A percentile compares a stretch with the other conserved stretches of the same genome.
Conservation (phyloP, 2,888 invertebrate genomes). For the Pemphredon lugubris region DNA sequence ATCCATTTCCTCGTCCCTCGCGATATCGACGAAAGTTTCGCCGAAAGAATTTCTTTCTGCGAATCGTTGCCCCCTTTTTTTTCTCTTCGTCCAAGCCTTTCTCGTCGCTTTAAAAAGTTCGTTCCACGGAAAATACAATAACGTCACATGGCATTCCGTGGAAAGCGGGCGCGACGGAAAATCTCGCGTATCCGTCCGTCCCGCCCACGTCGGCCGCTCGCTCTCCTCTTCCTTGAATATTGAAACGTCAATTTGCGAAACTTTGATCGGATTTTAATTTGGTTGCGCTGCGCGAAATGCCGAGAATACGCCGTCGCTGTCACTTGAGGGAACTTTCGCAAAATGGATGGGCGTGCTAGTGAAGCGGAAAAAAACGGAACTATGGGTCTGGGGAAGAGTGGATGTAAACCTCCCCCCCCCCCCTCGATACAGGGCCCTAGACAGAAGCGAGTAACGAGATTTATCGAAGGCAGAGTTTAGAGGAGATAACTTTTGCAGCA, state of each 20-base stretch:
- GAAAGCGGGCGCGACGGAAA: constrained; percentile 38
- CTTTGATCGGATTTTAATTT: constrained; percentile 79
- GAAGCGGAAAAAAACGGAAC: constrained; percentile 19
- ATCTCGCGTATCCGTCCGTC: constrained; percentile 33
- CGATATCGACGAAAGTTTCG: constrained; percentile 14
- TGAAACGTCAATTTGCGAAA: constrained; percentile 76
- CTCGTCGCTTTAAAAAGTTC: constrained; percentile 21
- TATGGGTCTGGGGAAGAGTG: constrained; percentile 37
- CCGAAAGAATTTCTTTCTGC: not conserved
- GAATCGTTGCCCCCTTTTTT: constrained; percentile 15
- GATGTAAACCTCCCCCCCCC: no score
- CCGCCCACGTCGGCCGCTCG: no score
- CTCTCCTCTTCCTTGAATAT: constrained; percentile 59
- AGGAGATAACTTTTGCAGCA: constrained; percentile 57
- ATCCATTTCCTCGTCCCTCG: not conserved
- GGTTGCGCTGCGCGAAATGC: constrained; percentile 52
- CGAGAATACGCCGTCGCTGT: constrained; percentile 44
- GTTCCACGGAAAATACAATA: constrained; percentile 63
- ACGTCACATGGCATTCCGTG: constrained; percentile 44
- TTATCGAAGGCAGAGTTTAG: constrained; percentile 62
- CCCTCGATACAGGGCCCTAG: constrained; percentile 44
- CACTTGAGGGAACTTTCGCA: constrained; percentile 60
- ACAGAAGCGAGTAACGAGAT: constrained; percentile 59
- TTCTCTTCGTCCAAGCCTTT: constrained; percentile 10
- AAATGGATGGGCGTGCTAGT: constrained; percentile 62